Evolutionary conservation across 2,888 invertebrate genomes (phyloP), one percentile per base, ranked within the genome.

Genomic region (Leptopilina drosophilae): DNA sequence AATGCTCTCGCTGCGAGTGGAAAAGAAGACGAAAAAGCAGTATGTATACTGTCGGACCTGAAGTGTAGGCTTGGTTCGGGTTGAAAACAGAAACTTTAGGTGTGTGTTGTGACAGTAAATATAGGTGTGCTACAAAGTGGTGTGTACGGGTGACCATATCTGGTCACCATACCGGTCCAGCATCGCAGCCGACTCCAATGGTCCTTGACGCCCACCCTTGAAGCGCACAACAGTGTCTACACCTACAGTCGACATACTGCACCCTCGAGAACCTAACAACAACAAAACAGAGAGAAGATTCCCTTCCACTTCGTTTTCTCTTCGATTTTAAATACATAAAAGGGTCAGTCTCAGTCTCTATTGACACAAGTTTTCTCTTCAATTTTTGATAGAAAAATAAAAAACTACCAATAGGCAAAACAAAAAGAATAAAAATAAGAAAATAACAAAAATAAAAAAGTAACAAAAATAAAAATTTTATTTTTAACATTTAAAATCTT

Each of bases 181-280:
- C 81, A 83, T 80, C 80, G 33, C 33, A 78, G 77, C 78, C 78
- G 77, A 83, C 82, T 82, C 53, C 73, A 78, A 81, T 86, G 88
- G 88, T 89, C 90, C 89, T 90, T 90, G 90, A 89, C 90, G 89
- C 89, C 88, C 88, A 90, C 89, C 88, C 88, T 75, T 80, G 82
- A 80, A 62, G 73, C 76, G 73, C 76, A 53, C 49, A 75, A 20
- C 78, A 75, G 79, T 80, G 77, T 76, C 79, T 62, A 62, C 62
- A 62, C 62, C 73, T 81, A 77, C 80, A 69, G 20, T 69, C 66
- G 14, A 66, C 42, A 66, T n/a, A 62, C 62, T 62, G 62, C 62
- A 62, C 62, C 62, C 62, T 66, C n/a, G 6, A 66, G 6, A 66
- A 15, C 15, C 46, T 42, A 15, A 42, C 46, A 42, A 42, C 66